These are phyloP conservation scores for Phymastichus coffea DNA, from an alignment of 1,140 invertebrate genomes.

Conservation along the genomic window DNA sequence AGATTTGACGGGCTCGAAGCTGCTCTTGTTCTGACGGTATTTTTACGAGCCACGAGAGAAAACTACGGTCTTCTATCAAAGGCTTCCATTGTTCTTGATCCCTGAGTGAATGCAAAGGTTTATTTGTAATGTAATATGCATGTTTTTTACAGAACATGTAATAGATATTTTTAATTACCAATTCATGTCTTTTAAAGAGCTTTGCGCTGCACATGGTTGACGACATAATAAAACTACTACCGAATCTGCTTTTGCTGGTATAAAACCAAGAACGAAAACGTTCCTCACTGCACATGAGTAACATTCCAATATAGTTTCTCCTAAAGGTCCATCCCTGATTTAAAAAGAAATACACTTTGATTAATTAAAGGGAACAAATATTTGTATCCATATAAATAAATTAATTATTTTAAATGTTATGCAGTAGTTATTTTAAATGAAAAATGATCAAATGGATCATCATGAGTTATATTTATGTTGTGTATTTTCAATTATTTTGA, in stretches of 20 bases:
- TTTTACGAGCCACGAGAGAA: conserved; percentile 96
- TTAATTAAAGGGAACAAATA: not conserved
- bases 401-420: not conserved
- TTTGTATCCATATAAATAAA: not conserved
- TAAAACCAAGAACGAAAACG: conserved; percentile 98
- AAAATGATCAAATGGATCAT: not conserved
- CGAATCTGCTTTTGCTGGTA: conserved; percentile 98
- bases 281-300: conserved; percentile 98
- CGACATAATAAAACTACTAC: conserved; percentile 97
- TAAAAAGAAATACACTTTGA: conserved; percentile 2
- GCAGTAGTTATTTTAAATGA: not conserved
- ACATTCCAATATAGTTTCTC: conserved; percentile 97
- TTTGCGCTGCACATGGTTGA: conserved; percentile 96
- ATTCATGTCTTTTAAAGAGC: conserved; percentile 96
- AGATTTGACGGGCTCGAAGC: conserved; percentile 90
- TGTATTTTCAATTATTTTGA: not conserved
- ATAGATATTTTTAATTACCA: conserved; percentile 66
- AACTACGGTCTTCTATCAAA: conserved; percentile 91
- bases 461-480: not conserved
- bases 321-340: conserved; percentile 88
- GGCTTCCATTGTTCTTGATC: conserved; percentile 99
- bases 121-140: not conserved
- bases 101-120: conserved; percentile 49
- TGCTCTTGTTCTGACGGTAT: conserved; percentile 95
- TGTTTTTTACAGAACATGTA: conserved; percentile 49